Percentiles rank a stretch among this genome's conserved stretches.
Evolutionary conservation across 92 coral and sea anemone genomes (phyloP).

Genomic region (Isaurus tuberculatus): DNA sequence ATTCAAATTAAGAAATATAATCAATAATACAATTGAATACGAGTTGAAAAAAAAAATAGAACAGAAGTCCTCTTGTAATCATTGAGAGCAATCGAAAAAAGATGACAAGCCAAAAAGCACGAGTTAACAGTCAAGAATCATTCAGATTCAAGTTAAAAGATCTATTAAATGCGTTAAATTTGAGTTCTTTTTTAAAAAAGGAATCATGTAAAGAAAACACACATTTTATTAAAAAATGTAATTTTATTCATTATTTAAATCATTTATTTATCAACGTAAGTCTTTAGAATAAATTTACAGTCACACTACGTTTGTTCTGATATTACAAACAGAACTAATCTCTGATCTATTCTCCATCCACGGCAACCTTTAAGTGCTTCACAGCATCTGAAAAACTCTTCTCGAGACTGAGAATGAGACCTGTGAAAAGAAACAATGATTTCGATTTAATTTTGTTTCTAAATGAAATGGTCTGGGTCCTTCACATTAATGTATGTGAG

Average conservation of each 20-base stretch:
- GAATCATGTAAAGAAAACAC: too few species aligned
- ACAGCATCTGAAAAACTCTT: conserved; percentile 79
- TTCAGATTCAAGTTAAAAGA: too few species aligned
- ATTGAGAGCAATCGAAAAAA: too few species aligned
- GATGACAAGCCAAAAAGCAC: too few species aligned
- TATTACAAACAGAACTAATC: conserved; percentile 23
- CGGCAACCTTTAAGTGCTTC: conserved; percentile 79
- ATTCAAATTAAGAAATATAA: neutral
- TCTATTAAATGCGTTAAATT: too few species aligned
- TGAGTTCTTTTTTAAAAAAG: too few species aligned
- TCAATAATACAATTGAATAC: too few species aligned
- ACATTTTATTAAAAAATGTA: neutral
- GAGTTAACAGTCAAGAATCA: too few species aligned
- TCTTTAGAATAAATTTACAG: neutral
- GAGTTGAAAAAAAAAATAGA: too few species aligned
- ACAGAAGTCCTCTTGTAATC: too few species aligned
- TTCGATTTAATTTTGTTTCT: neutral
- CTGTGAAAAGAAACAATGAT: conserved; percentile 45
- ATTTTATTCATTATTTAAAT: neutral
- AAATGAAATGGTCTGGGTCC: neutral
- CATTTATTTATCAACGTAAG: neutral
- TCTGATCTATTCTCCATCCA: conserved; percentile 81
- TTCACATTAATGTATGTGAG: too few species aligned
- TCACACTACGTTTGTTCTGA: neutral
- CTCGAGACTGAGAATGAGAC: conserved; percentile 90